A percentile compares a stretch with the other conserved stretches of the same genome.
phyloP scores from a whole-genome alignment of 2,888 invertebrate genomes.

The Andrena flavipes region DNA sequence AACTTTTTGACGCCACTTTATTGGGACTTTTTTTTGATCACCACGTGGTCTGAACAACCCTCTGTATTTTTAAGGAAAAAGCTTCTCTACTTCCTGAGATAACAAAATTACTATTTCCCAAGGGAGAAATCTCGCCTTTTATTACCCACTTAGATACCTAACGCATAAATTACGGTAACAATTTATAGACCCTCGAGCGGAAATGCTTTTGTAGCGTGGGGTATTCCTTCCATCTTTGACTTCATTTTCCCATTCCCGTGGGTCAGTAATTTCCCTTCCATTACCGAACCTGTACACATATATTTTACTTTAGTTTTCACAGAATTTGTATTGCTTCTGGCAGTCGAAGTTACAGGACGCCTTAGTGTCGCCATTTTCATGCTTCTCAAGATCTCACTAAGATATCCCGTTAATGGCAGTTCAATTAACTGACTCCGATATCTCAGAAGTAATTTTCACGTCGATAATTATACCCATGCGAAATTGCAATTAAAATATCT shows the following conservation, averaged over 20 bases:
- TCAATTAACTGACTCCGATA: too few relatives aligned
- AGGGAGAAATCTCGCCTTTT: not conserved
- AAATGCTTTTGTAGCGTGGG: not conserved
- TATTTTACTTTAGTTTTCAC: too few relatives aligned
- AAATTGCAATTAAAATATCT: not conserved
- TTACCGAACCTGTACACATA: too few relatives aligned
- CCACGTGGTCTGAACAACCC: not conserved
- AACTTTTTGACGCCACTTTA: not conserved
- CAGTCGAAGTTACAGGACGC: too few relatives aligned
- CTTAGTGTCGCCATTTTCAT: too few relatives aligned
- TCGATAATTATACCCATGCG: not conserved
- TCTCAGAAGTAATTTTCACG: too few relatives aligned
- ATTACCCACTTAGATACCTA: not conserved
- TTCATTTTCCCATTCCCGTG: too few relatives aligned
- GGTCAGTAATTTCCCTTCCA: too few relatives aligned
- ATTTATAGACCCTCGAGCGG: not conserved
- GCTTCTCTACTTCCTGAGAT: not conserved
- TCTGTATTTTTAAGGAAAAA: not conserved
- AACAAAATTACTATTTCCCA: conserved; percentile 1
- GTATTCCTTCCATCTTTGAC: too few relatives aligned
- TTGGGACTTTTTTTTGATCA: not conserved
- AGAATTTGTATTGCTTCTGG: too few relatives aligned
- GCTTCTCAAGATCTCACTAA: too few relatives aligned
- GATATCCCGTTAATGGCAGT: too few relatives aligned
- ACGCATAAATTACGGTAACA: conserved; percentile 1